Conservation (phyloP, 2,797 vertebrate species). For the Pyrrhura leucotis region DNA sequence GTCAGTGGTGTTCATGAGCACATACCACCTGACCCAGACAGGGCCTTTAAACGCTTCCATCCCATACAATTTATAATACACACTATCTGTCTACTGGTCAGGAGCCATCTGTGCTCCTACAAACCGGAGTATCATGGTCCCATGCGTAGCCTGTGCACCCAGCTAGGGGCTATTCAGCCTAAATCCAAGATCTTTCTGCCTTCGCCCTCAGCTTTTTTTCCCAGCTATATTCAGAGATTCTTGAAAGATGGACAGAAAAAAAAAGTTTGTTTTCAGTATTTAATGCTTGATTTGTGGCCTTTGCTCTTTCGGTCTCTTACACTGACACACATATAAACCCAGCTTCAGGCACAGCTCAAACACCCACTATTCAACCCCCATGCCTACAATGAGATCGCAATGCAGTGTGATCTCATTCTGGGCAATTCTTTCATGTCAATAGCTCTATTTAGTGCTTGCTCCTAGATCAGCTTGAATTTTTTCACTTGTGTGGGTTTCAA, state of each 20-base stretch:
- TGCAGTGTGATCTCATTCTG: not conserved
- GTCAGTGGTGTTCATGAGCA: not conserved
- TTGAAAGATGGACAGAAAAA: not conserved
- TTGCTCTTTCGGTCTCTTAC: not conserved
- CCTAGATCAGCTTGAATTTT: not conserved
- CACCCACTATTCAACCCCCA: fast-evolving
- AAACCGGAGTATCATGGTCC: not conserved
- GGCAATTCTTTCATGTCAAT: not conserved
- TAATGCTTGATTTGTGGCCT: not conserved
- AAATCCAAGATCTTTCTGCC: not conserved
- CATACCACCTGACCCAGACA: not conserved
- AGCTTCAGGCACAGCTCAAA: not conserved
- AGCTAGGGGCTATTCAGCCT: not conserved
- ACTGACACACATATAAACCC: not conserved
- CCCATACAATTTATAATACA: not conserved
- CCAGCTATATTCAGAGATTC: not conserved
- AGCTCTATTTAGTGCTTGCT: not conserved
- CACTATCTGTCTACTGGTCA: not conserved
- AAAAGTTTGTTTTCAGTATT: constrained; percentile 7
- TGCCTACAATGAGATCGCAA: not conserved
- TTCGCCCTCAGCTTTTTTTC: not conserved
- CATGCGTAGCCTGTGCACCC: not conserved
- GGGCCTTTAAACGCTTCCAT: not conserved
- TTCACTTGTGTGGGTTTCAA: not conserved
- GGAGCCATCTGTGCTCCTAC: not conserved